Conservation (phyloP, 2,888 invertebrate species). For the Melanostoma mellinum region DNA sequence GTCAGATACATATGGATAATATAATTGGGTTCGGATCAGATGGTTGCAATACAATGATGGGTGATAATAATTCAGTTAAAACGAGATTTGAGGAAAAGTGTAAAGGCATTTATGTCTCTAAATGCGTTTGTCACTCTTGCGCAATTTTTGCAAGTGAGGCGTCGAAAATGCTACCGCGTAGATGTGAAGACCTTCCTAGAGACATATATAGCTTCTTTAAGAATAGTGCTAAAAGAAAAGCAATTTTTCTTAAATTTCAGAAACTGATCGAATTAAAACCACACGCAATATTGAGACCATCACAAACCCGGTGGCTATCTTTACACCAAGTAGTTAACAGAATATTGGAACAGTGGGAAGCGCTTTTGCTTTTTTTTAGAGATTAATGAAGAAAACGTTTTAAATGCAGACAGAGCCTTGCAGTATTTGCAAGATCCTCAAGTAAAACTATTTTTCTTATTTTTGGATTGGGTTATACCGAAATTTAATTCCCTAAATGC, state of each 20-base stretch:
- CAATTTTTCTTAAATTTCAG: conserved; percentile 13
- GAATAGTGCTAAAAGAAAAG: conserved; percentile 19
- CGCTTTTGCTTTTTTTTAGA: too few species aligned
- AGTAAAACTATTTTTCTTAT: conserved; percentile 9
- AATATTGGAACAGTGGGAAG: too few species aligned
- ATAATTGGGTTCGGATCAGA: conserved; percentile 8
- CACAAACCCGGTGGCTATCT: conserved; percentile 9
- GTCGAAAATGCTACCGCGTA: too few species aligned
- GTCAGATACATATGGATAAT: neutral
- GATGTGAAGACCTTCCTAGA: too few species aligned
- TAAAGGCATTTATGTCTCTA: too few species aligned
- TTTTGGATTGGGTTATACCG: neutral
- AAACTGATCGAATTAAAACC: conserved; percentile 6
- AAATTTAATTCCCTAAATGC: neutral
- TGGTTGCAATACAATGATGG: conserved; percentile 21
- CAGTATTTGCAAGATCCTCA: conserved; percentile 6
- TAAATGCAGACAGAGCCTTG: neutral
- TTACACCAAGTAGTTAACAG: conserved; percentile 10
- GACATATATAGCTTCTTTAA: neutral
- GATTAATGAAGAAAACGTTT: too few species aligned
- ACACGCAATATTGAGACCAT: conserved; percentile 11
- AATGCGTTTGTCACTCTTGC: too few species aligned
- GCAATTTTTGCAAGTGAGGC: too few species aligned
- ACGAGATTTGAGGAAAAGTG: too few species aligned
- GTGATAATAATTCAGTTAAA: conserved; percentile 10